Percentiles rank a stretch among this genome's conserved stretches.
phyloP scores from a whole-genome alignment of 2,113 vertebrate genomes.

The Sminthopsis crassicaudata region DNA sequence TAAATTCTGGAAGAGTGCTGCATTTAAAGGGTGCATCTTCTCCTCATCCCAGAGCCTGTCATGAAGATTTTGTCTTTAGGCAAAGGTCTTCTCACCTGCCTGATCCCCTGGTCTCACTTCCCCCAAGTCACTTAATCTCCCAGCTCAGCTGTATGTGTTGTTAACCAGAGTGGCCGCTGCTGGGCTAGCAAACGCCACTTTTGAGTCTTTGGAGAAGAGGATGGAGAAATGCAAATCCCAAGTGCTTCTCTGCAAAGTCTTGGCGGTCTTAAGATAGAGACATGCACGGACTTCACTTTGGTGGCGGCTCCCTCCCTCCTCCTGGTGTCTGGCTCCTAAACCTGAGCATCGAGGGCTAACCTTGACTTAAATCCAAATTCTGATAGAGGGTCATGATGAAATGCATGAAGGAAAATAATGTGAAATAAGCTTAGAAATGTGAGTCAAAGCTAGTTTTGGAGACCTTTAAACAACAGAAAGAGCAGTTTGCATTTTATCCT shows the following conservation, averaged over 20 bases:
- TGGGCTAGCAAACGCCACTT: not conserved
- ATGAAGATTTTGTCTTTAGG: too few species aligned
- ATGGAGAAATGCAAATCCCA: not conserved
- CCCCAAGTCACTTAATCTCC: not conserved
- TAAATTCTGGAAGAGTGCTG: not conserved
- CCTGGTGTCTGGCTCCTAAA: not conserved
- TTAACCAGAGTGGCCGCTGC: not conserved
- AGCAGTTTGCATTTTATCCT: not conserved
- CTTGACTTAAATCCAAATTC: not conserved
- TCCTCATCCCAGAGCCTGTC: not conserved
- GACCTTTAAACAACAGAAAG: not conserved
- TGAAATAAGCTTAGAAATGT: not conserved
- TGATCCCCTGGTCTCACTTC: not conserved
- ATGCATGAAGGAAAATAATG: not conserved
- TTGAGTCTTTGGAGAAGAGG: not conserved
- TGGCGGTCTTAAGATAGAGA: not conserved
- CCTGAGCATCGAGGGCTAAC: not conserved
- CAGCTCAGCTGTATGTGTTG: not conserved
- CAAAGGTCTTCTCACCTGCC: not conserved
- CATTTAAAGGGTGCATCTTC: not conserved
- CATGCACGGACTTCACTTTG: not conserved
- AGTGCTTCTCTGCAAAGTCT: not conserved
- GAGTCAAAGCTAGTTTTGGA: not conserved
- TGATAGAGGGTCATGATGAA: not conserved
- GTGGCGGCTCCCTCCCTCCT: not conserved